Evolutionary conservation across 2,888 invertebrate genomes (phyloP).

Genomic region (Pyrrhia umbra): DNA sequence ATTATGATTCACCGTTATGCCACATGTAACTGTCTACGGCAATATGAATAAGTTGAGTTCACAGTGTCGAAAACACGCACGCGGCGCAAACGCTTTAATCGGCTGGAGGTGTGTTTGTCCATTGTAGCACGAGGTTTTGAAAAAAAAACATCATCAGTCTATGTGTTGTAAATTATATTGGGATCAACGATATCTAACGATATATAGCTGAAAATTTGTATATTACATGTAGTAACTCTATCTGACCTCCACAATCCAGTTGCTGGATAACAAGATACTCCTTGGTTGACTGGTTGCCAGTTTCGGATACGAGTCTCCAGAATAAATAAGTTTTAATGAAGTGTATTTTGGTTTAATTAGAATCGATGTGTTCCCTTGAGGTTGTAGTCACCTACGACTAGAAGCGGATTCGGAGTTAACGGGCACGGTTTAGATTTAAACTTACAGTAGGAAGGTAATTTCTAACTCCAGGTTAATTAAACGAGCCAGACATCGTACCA

Average conservation of each 20-base stretch:
- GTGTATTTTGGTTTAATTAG: background rate
- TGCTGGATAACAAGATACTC: too few relatives aligned
- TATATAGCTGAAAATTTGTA: too few relatives aligned
- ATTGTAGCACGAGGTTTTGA: constrained; percentile 22
- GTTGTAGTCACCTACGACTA: background rate
- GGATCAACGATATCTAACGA: too few relatives aligned
- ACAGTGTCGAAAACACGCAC: constrained; percentile 73
- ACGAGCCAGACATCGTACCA: background rate
- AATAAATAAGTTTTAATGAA: too few relatives aligned
- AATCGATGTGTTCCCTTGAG: background rate
- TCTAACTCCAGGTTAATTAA: background rate
- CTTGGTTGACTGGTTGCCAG: too few relatives aligned
- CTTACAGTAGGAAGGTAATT: background rate
- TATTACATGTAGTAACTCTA: too few relatives aligned
- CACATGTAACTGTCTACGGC: constrained; percentile 69
- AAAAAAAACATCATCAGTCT: too few relatives aligned
- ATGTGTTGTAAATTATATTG: too few relatives aligned
- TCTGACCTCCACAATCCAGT: too few relatives aligned
- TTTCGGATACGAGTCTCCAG: too few relatives aligned
- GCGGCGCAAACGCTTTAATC: constrained; percentile 65
- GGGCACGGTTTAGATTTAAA: too few relatives aligned
- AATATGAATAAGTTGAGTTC: constrained; percentile 74
- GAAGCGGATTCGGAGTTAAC: background rate
- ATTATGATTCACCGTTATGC: constrained; percentile 72
- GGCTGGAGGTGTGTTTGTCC: constrained; percentile 40